A percentile compares a stretch with the other conserved stretches of the same genome.
phyloP scores from a whole-genome alignment of 2,888 invertebrate genomes.

The Rhynchonema sp. region DNA sequence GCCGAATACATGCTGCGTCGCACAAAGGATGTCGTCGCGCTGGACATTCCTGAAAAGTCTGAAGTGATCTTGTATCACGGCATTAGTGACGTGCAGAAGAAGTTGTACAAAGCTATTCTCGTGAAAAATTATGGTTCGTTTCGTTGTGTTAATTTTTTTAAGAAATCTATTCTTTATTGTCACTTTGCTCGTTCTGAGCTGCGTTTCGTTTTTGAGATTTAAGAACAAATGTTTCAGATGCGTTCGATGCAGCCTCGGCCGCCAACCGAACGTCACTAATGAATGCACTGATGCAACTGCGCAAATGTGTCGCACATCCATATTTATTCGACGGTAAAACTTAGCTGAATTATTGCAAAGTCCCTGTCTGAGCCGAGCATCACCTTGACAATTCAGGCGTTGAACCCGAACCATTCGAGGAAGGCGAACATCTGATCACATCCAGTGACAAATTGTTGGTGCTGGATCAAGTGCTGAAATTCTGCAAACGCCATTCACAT shows the following conservation, averaged over 20 bases:
- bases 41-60: constrained; percentile 27
- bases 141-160: not conserved
- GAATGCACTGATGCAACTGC: constrained; percentile 31
- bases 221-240: not conserved
- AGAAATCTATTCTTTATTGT: not conserved
- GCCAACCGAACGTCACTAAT: constrained; percentile 9
- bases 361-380: constrained; percentile 3
- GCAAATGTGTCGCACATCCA: constrained; percentile 33
- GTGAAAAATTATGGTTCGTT: constrained; percentile 27
- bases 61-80: constrained; percentile 32
- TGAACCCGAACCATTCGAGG: constrained; percentile 33
- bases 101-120: constrained; percentile 31
- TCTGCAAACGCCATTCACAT: constrained; percentile 26
- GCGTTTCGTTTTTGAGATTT: not conserved
- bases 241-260: not conserved
- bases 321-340: constrained; percentile 34
- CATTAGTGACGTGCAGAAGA: constrained; percentile 29
- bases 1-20: constrained; percentile 29
- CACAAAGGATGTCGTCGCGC: constrained; percentile 27
- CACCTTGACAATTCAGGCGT: too few relatives aligned
- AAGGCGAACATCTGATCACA: constrained; percentile 33
- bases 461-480: constrained; percentile 28
- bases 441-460: constrained; percentile 31
- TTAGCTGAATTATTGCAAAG: too few relatives aligned
- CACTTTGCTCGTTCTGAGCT: not conserved